phyloP scores from a whole-genome alignment of 2,797 vertebrate genomes.

The Tolypeutes matacus region DNA sequence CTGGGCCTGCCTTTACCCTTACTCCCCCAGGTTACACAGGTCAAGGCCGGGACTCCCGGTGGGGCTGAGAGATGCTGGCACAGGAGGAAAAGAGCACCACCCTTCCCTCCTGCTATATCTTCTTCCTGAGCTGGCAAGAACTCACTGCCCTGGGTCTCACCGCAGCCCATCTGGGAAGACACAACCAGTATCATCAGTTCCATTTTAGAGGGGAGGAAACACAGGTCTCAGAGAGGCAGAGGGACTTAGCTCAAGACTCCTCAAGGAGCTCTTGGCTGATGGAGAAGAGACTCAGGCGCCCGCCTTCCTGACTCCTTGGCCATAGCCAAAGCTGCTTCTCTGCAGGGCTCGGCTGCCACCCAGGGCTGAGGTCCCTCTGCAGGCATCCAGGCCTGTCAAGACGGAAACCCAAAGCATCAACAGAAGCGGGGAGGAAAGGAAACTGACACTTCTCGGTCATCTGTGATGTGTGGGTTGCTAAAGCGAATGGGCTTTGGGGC shows the following conservation, averaged over 20 bases:
- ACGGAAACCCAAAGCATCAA: not conserved
- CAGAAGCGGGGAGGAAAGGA: not conserved
- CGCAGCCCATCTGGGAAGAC: too few species aligned
- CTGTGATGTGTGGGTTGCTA: not conserved
- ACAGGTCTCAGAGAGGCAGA: not conserved
- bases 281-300: not conserved
- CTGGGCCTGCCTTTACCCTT: not conserved
- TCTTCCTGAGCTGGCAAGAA: not conserved
- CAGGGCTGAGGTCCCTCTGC: not conserved
- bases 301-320: not conserved
- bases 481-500: not conserved
- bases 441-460: not conserved
- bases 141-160: not conserved
- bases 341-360: not conserved
- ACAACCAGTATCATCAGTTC: not conserved
- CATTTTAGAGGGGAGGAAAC: not conserved
- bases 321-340: fast-evolving
- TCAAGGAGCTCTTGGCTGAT: not conserved
- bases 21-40: too few species aligned
- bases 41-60: too few species aligned
- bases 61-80: too few species aligned
- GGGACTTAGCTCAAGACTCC: not conserved
- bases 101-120: not conserved
- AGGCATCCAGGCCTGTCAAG: not conserved
- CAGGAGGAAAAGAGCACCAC: not conserved